Base-by-base conservation (phyloP, 2,113 vertebrate species). In the Sturnus vulgaris region DNA sequence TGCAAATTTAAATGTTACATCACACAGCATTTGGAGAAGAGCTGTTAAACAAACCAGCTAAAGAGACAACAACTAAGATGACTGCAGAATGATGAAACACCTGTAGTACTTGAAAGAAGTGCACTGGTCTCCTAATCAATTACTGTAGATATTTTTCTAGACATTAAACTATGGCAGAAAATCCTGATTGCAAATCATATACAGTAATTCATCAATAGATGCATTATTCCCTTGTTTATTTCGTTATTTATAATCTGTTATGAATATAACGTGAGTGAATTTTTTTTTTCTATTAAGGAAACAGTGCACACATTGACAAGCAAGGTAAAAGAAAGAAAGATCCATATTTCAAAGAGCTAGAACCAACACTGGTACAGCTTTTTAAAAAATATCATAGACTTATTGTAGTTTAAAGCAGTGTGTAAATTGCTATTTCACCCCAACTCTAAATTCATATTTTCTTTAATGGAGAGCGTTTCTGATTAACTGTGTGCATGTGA, bases 331-430 rank as follows among this genome's bases (percentile, higher is more conserved):
- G n/a, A 95, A 90, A 88, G 50, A 82, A 90, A 91, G 46, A 94
- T 93, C 82, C n/a, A 53, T 49, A 73, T 90, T 94, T 97, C 97
- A 97, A 97, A 97, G 96, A 98, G 96, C 96, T 97, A 97, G 95
- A 91, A 96, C 79, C 94, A 96, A 89, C 72, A 93, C 59, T 28
- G 82, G 85, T 88, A 92, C 56, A 68, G 61, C 49, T 86, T 86
- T 71, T 39, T 55, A 42, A 75, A 90, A 91, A 86, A 60, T 35
- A 73, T 40, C 52, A 70, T 27, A 78, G 87, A 63, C n/a, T 25
- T 57, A 64, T 15, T 79, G 50, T 23, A 70, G 76, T 55, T 79
- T 92, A 82, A 96, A 86, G 60, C 2, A 1, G n/a, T 55, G 28
- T 72, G 40, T 18, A 90, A 80, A 85, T 52, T 81, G 46, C 44